Evolutionary conservation across 1,140 invertebrate genomes (phyloP), one percentile per base, ranked within the genome.

Genomic region (Diprion similis): DNA sequence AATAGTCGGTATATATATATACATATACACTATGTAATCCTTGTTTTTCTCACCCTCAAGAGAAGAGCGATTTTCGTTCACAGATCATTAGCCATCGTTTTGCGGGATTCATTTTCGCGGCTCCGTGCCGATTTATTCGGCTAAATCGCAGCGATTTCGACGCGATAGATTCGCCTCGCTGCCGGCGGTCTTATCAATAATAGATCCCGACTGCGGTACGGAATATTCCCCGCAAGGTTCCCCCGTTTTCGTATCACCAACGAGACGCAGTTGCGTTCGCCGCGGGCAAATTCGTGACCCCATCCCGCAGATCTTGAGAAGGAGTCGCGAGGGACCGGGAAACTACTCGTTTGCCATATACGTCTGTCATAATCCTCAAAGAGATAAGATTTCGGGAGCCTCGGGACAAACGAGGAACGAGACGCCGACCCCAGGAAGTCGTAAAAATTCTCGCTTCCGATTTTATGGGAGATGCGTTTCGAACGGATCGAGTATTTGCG

Each of bases 321-420:
- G 51, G 51, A 59, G 51, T 59, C 51, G 51, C 51, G 51, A 59
- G 51, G 51, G 51, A 59, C 51, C 51, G n/a, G 51, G 51, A 59
- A 59, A 59, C 51, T 59, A 59, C 51, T 59, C 51, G 51, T 59
- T 59, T 59, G 51, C 51, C 51, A 59, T 59, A 59, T 59, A 59
- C 51, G 51, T 8, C n/a, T 59, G 51, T 59, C 51, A 59, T 59
- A 59, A 59, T 59, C 51, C 51, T 59, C n/a, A 59, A 59, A 59
- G 51, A 59, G 51, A 59, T 59, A 59, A 59, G 51, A 59, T 59
- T 59, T 17, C 24, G 51, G 51, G n/a, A 59, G 51, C 51, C 51
- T 59, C 51, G 51, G 51, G 51, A 59, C n/a, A 59, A 13, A 15
- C 51, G 51, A 15, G 11, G 0, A 59, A 59, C n/a, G 11, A 15